Evolutionary conservation across 2,888 invertebrate genomes (phyloP).

Genomic region (Oxystoma pomonae): DNA sequence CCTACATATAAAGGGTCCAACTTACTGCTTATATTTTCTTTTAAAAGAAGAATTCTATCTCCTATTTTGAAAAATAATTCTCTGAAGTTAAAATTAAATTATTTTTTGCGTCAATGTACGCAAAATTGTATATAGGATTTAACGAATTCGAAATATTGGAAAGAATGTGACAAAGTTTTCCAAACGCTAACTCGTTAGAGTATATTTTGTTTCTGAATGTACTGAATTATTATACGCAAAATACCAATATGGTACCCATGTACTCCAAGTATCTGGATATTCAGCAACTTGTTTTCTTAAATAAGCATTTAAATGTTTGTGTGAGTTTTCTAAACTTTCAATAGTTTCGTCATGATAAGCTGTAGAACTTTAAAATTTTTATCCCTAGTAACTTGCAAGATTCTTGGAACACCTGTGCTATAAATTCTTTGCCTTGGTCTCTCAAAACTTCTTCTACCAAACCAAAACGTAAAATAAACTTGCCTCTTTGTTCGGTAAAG

Average conservation of each 20-base stretch:
- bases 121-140: slow-evolving; percentile 10
- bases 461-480: slow-evolving; percentile 25
- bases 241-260: no score
- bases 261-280: no score
- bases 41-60: background rate
- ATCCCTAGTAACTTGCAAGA: slow-evolving; percentile 23
- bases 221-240: no score
- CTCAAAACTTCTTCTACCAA: slow-evolving; percentile 19
- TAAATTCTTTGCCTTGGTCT: slow-evolving; percentile 23
- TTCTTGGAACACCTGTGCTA: slow-evolving; percentile 17
- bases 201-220: no score
- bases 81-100: background rate
- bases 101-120: slow-evolving; percentile 4
- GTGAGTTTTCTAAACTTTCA: slow-evolving; percentile 20
- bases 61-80: background rate
- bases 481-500: slow-evolving; percentile 18
- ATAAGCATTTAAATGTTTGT: slow-evolving; percentile 14
- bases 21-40: no score
- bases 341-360: slow-evolving; percentile 21
- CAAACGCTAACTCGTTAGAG: no score
- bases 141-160: slow-evolving; percentile 1
- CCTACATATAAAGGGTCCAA: no score
- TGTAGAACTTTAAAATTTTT: slow-evolving; percentile 19
- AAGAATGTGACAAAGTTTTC: no score
- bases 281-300: background rate